Conservation (phyloP, 2,888 invertebrate genomes). For the Trypoxylon attenuatum region DNA sequence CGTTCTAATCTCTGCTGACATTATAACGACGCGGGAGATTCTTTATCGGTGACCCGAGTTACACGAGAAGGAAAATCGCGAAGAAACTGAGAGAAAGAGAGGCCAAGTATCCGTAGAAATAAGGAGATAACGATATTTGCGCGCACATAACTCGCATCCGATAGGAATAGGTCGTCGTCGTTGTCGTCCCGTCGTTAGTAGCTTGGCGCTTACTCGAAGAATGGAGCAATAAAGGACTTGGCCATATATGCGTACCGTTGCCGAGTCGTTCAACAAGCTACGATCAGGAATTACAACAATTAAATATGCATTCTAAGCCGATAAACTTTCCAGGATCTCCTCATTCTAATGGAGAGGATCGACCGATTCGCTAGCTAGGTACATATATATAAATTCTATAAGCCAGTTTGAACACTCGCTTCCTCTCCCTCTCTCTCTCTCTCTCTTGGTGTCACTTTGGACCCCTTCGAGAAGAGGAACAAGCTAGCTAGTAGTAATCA, state of each 20-base stretch:
- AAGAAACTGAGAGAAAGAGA: constrained; percentile 1
- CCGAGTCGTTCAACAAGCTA: constrained; percentile 22
- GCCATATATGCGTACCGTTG: constrained; percentile 39
- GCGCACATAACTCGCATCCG: constrained; percentile 46
- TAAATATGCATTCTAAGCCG: constrained; percentile 40
- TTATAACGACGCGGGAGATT: constrained; percentile 45
- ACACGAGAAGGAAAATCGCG: constrained; percentile 24
- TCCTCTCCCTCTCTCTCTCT: too few relatives aligned
- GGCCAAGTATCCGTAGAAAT: constrained; percentile 38
- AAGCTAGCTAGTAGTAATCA: too few relatives aligned
- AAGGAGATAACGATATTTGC: constrained; percentile 54
- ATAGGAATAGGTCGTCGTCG: constrained; percentile 52
- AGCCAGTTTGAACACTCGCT: too few relatives aligned
- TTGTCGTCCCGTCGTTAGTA: constrained; percentile 49
- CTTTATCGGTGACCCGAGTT: constrained; percentile 43
- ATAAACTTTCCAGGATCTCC: constrained; percentile 35
- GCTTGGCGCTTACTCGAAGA: constrained; percentile 42
- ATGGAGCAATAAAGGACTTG: constrained; percentile 52
- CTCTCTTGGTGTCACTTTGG: too few relatives aligned
- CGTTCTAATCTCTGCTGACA: constrained; percentile 39
- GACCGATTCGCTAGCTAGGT: constrained; percentile 1
- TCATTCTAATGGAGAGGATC: background rate
- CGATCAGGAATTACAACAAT: constrained; percentile 48
- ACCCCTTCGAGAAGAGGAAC: too few relatives aligned
- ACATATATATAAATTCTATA: too few relatives aligned